Evolutionary conservation across 2,888 invertebrate species (phyloP).

Genomic region (Sphinx pinastri): DNA sequence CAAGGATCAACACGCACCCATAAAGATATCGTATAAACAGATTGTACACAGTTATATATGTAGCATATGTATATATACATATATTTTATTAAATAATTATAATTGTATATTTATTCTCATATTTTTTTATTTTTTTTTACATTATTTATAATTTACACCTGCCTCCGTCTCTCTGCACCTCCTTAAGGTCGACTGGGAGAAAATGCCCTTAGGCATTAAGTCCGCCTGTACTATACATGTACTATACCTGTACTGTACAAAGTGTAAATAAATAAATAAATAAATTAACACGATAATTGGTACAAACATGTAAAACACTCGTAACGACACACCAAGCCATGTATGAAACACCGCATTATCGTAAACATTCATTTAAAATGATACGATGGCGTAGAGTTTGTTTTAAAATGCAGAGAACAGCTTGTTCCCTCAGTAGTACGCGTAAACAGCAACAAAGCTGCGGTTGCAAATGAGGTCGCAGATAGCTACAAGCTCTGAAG

Average conservation of each 20-base stretch:
- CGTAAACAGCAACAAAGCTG: constrained; percentile 68
- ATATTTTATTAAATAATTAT: too few relatives aligned
- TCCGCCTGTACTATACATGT: too few relatives aligned
- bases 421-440: constrained; percentile 44
- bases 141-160: too few relatives aligned
- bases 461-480: constrained; percentile 75
- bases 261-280: too few relatives aligned
- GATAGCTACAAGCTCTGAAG: constrained; percentile 73
- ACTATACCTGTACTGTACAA: too few relatives aligned
- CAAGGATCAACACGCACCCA: background rate
- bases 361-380: constrained; percentile 51
- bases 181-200: too few relatives aligned
- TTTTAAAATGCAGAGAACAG: constrained; percentile 57
- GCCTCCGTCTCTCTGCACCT: too few relatives aligned
- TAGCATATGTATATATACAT: too few relatives aligned
- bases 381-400: constrained; percentile 44
- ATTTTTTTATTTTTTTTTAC: too few relatives aligned
- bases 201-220: too few relatives aligned
- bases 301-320: constrained; percentile 36
- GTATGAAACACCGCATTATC: constrained; percentile 46
- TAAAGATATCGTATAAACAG: background rate
- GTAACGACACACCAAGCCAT: constrained; percentile 38
- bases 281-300: constrained; percentile 24
- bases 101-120: too few relatives aligned
- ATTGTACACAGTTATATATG: too few relatives aligned